phyloP scores from a whole-genome alignment of 2,797 vertebrate species.

The Yasuhikotakia modesta region DNA sequence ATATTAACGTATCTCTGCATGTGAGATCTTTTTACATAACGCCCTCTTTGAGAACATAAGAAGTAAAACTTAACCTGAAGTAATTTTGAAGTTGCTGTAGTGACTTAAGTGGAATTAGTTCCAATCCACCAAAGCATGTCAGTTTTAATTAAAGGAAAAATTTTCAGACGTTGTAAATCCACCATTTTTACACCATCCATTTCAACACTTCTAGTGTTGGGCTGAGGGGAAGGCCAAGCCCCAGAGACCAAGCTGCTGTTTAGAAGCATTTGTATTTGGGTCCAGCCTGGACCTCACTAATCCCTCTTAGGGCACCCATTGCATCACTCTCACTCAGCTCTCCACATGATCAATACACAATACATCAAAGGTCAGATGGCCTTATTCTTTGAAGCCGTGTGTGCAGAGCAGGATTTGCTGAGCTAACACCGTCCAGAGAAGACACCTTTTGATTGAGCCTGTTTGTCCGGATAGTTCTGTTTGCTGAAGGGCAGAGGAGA shows the following conservation, averaged over 20 bases:
- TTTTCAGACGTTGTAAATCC: background rate
- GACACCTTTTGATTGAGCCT: constrained; percentile 81
- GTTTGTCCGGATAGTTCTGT: constrained; percentile 91
- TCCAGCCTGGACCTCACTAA: constrained; percentile 65
- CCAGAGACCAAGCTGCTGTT: constrained; percentile 57
- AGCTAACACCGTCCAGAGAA: constrained; percentile 82
- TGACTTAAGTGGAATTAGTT: constrained; percentile 7
- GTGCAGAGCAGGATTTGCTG: constrained; percentile 85
- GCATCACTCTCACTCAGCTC: constrained; percentile 68
- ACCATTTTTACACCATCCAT: constrained; percentile 2
- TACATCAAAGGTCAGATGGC: constrained; percentile 87
- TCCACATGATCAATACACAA: constrained; percentile 81
- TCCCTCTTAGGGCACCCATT: constrained; percentile 60
- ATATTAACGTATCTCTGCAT: too few species aligned
- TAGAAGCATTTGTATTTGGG: constrained; percentile 71
- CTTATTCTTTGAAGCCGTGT: constrained; percentile 88
- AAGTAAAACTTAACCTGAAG: too few species aligned
- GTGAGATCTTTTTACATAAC: too few species aligned
- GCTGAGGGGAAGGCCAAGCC: constrained; percentile 16
- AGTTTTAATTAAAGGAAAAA: background rate
- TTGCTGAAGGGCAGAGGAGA: constrained; percentile 87
- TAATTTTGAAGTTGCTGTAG: constrained; percentile 13
- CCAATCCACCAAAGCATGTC: too few species aligned
- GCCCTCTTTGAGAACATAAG: too few species aligned
- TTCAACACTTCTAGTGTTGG: constrained; percentile 7